Evolutionary conservation across 1,140 invertebrate species (phyloP).

Genomic region (Uloborus diversus): DNA sequence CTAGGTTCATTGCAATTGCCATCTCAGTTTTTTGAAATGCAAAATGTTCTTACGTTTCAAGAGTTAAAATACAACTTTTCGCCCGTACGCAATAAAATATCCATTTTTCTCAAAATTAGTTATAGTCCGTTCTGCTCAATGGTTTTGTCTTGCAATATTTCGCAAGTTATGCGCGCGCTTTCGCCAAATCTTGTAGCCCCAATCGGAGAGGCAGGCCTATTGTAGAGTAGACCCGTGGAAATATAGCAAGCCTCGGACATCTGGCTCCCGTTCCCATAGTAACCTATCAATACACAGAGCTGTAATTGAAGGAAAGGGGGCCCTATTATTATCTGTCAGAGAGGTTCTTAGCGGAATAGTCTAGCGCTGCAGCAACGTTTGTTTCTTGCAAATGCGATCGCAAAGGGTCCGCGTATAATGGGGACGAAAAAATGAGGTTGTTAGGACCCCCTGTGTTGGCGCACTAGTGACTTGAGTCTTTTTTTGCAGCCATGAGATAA

Average conservation of each 20-base stretch:
- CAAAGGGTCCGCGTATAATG: constrained; percentile 17
- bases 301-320: constrained; percentile 55
- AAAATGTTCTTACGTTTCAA: too few relatives aligned
- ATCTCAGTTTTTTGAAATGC: too few relatives aligned
- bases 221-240: constrained; percentile 49
- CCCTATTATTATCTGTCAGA: constrained; percentile 55
- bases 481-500: too few relatives aligned
- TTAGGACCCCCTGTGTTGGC: constrained; percentile 17
- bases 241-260: constrained; percentile 45
- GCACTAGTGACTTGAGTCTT: constrained; percentile 29
- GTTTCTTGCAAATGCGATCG: constrained; percentile 51
- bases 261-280: constrained; percentile 50
- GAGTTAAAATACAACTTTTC: too few relatives aligned
- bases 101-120: too few relatives aligned
- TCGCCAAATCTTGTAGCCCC: constrained; percentile 25
- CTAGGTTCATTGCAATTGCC: too few relatives aligned
- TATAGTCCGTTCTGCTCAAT: too few relatives aligned
- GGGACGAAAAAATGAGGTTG: constrained; percentile 42
- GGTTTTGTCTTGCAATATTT: too few relatives aligned
- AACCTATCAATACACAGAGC: constrained; percentile 55
- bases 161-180: too few relatives aligned
- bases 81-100: too few relatives aligned
- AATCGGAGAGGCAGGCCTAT: not conserved
- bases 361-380: constrained; percentile 28
- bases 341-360: constrained; percentile 48